Evolutionary conservation across 2,888 invertebrate genomes (phyloP).

Genomic region (Microchrysa polita): DNA sequence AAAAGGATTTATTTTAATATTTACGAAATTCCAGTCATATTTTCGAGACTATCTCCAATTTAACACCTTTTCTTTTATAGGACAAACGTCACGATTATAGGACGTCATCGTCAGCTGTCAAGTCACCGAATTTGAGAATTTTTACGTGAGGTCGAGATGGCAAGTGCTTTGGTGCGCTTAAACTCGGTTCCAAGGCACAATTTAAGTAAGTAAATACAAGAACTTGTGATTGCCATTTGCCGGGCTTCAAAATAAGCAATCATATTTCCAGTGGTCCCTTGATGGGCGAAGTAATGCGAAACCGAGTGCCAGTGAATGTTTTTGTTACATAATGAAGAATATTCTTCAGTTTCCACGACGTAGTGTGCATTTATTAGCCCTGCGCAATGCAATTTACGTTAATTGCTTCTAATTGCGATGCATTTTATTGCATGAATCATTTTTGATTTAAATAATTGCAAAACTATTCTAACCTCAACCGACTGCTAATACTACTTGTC

Average conservation of each 20-base stretch:
- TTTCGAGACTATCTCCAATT: too few relatives aligned
- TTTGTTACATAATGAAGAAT: slow-evolving; percentile 37
- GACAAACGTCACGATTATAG: slow-evolving; percentile 18
- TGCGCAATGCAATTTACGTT: background rate
- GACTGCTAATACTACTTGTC: background rate
- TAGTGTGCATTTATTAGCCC: background rate
- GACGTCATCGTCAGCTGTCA: slow-evolving; percentile 8
- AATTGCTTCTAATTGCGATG: background rate
- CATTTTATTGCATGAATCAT: background rate
- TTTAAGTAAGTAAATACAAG: slow-evolving; percentile 33
- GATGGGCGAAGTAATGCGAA: too few relatives aligned
- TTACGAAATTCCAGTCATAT: background rate
- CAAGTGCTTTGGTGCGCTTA: slow-evolving; percentile 45
- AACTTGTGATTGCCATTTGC: background rate
- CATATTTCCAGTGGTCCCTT: too few relatives aligned
- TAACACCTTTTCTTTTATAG: too few relatives aligned
- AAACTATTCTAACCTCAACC: background rate
- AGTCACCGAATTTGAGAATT: slow-evolving; percentile 15
- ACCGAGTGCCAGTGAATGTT: background rate
- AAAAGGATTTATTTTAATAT: too few relatives aligned
- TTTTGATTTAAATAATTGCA: background rate
- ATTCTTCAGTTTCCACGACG: background rate
- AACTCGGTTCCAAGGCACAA: slow-evolving; percentile 42
- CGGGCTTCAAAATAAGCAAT: too few relatives aligned
- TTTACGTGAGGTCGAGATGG: slow-evolving; percentile 36